These are phyloP conservation scores for Pluvialis apricaria DNA, from an alignment of 2,113 vertebrate species.

Conservation along the genomic window DNA sequence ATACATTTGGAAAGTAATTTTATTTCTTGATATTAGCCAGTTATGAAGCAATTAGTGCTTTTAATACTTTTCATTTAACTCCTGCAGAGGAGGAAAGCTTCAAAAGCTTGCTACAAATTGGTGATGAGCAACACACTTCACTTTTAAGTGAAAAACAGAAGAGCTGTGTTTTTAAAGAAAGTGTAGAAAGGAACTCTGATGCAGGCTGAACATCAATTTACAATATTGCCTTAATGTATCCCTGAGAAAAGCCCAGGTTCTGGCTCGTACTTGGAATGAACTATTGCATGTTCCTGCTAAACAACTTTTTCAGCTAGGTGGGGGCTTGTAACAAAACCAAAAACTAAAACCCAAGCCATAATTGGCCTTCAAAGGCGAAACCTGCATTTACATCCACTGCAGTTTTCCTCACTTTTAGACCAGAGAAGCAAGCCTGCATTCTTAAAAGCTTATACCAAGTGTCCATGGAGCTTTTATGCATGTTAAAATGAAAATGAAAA, in stretches of 20 bases:
- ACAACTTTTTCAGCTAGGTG: rapidly evolving
- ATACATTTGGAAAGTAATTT: background rate
- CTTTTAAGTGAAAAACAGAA: background rate
- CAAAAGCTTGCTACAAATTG: background rate
- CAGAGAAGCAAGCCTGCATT: background rate
- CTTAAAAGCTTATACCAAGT: background rate
- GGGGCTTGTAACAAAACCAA: background rate
- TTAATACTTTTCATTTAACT: background rate
- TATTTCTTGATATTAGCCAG: background rate
- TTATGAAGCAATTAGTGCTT: background rate
- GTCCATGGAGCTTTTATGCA: background rate
- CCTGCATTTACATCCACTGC: background rate
- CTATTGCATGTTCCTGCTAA: background rate
- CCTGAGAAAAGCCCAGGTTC: background rate
- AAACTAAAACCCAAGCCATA: background rate
- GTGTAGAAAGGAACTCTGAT: background rate
- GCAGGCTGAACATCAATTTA: background rate
- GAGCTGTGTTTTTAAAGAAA: background rate
- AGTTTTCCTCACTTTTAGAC: background rate
- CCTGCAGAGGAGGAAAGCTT: background rate
- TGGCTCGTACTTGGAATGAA: background rate
- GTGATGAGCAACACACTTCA: background rate
- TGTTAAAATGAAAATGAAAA: background rate
- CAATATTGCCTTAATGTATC: background rate
- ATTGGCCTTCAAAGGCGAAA: background rate